Percentiles rank a stretch among this genome's conserved stretches.
phyloP scores from a whole-genome alignment of 2,797 vertebrate genomes.

The Danio aesculapii region DNA sequence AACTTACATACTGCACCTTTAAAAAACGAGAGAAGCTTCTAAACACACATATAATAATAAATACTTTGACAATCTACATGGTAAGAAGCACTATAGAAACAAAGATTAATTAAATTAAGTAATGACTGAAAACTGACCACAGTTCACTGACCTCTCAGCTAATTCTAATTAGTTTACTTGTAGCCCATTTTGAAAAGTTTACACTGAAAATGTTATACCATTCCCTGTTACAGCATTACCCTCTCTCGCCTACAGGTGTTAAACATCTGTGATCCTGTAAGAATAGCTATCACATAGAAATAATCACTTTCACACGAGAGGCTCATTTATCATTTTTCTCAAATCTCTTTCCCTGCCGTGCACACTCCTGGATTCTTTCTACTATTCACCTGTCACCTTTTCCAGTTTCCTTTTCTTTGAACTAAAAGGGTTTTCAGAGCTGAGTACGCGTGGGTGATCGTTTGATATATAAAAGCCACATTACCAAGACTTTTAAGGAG shows the following conservation, averaged over 20 bases:
- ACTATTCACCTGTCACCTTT: conserved; percentile 13
- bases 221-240: not conserved
- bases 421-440: conserved; percentile 9
- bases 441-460: not conserved
- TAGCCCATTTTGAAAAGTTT: not conserved
- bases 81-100: too few relatives aligned
- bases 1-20: too few relatives aligned
- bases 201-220: not conserved
- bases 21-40: too few relatives aligned
- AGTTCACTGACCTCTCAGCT: not conserved
- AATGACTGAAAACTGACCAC: too few relatives aligned
- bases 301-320: not conserved
- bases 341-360: not conserved
- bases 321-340: not conserved
- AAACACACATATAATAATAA: too few relatives aligned
- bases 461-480: conserved; percentile 23
- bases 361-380: not conserved
- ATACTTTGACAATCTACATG: too few relatives aligned
- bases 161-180: not conserved
- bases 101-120: too few relatives aligned
- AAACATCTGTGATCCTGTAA: not conserved
- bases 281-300: conserved; percentile 3
- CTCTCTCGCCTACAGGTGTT: not conserved
- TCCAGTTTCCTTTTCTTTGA: conserved; percentile 18
- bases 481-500: conserved; percentile 31